Base-by-base conservation (phyloP, 2,113 vertebrate genomes). In the Phalacrocorax brasilianus region DNA sequence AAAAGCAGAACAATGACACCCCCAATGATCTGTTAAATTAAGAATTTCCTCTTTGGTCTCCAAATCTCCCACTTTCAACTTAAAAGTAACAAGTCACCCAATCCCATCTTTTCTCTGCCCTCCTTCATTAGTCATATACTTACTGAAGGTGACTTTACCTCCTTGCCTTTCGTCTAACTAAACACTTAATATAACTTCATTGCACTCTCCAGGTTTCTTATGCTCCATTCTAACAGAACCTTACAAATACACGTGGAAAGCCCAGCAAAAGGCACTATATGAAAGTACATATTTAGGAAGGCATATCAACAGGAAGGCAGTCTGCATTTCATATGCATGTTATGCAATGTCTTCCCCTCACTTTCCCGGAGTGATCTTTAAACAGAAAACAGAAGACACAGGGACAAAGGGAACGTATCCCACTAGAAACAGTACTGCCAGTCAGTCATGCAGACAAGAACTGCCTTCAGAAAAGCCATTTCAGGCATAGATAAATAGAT, bases 401-500 rank as follows among this genome's bases (percentile, higher is more conserved):
- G 49, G 73, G 93, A 97, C 91, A 97, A 95, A 93, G 88, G 91
- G 83, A 85, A 70, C 0, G 63, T 88, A 80, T 92, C 84, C 91
- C 53, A 65, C 83, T 93, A 68, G 74, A 91, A 95, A 91, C 89
- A 93, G 85, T 38, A 21, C 84, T 93, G 93, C 82, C 95, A 96
- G 93, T 94, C 89, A 93, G 92, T 91, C 94, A 91, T 84, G 87
- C 92, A 96, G 94, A 95, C 88, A 95, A 89, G 95, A 95, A 91
- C 95, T 93, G 95, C 91, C 95, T 94, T 94, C 89, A 96, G 91
- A 93, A 94, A 97, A 95, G 92, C 73, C 91, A 95, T 66, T 95
- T 84, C 82, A 96, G 89, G 85, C 93, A 95, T 77, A 89, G 85
- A 89, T 93, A 96, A 97, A 96, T 88, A 94, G 96, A 83, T 92